These are phyloP conservation scores for Theropithecus gelada DNA, from an alignment of 2,113 vertebrate genomes.

Conservation along the genomic window DNA sequence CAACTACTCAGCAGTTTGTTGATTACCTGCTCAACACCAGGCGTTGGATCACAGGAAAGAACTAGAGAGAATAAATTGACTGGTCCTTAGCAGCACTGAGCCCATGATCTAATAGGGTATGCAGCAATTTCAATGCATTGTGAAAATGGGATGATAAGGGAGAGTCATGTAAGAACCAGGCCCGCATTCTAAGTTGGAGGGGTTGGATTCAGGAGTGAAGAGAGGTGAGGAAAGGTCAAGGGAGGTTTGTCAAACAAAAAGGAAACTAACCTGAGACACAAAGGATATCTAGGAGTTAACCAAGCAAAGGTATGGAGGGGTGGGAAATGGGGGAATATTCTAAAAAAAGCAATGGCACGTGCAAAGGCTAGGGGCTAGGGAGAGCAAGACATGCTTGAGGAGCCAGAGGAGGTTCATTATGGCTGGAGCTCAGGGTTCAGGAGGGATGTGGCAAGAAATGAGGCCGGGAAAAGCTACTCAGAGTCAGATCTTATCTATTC, in stretches of 20 bases:
- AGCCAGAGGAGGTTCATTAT: not conserved
- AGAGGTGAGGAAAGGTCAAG: not conserved
- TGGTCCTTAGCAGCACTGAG: not conserved
- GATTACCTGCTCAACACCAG: not conserved
- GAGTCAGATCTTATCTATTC: not conserved
- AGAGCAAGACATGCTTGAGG: not conserved
- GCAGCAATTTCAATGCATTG: not conserved
- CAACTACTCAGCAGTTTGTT: not conserved
- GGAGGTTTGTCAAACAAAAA: not conserved
- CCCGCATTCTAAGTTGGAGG: not conserved
- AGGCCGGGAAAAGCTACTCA: not conserved
- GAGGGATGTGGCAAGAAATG: not conserved
- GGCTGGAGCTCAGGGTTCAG: not conserved
- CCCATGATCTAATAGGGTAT: not conserved
- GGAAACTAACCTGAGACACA: not conserved
- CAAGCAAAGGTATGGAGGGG: not conserved
- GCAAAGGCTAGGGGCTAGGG: not conserved
- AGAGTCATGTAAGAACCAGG: not conserved
- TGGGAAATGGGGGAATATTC: not conserved
- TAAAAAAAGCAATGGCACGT: not conserved
- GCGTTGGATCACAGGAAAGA: not conserved
- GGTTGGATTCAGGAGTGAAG: not conserved
- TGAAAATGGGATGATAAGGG: not conserved
- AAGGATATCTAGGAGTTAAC: not conserved
- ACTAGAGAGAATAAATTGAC: not conserved